Base-by-base conservation (phyloP, 2,113 vertebrate species). In the Chloebia gouldiae region DNA sequence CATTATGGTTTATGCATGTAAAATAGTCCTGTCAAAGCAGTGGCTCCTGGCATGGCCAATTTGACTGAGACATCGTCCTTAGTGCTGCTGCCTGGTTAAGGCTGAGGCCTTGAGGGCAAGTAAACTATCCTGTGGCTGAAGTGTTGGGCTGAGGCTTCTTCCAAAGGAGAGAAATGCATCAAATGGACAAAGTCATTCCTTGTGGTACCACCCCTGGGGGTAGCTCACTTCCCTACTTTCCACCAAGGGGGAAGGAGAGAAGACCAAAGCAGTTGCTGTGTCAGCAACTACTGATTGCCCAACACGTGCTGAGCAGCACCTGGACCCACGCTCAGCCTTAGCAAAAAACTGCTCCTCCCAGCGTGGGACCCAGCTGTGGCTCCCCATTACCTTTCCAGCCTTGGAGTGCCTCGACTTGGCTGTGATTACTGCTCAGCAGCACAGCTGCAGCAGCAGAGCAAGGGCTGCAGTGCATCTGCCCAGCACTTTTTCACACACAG, bases 11-110 rank as follows among this genome's bases (percentile, higher is more conserved):
- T 88, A 88, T 37, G 53, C 1, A 7, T 1, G 4, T 85, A 75
- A 94, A 86, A 91, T 16, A 50, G 47, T 64, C 72, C 83, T 93
- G 92, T 79, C 90, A 96, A 78, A 90, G 81, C 40, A 60, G 35
- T 24, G 57, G 66, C 68, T 88, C 11, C 82, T 68, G 40, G 75
- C 2, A 0, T 51, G 56, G 69, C 69, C 0, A 0, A 53, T 84
- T 50, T 77, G 20, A 35, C 47, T 11, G 81, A 84, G 90, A 35
- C 3, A 1, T 73, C 13, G 2, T 17, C 22, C 6, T 69, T 88
- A 37, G 14, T 86, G 82, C 78, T 93, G 76, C 80, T 54, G 82
- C 57, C 65, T 65, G 64, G 44, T 45, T 91, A 72, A 56, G 25
- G 60, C 30, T 10, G 28, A 60, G 60, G 27, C 75, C 70, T 40